Conservation (phyloP, 2,113 vertebrate genomes). For the Engraulis encrasicolus region DNA sequence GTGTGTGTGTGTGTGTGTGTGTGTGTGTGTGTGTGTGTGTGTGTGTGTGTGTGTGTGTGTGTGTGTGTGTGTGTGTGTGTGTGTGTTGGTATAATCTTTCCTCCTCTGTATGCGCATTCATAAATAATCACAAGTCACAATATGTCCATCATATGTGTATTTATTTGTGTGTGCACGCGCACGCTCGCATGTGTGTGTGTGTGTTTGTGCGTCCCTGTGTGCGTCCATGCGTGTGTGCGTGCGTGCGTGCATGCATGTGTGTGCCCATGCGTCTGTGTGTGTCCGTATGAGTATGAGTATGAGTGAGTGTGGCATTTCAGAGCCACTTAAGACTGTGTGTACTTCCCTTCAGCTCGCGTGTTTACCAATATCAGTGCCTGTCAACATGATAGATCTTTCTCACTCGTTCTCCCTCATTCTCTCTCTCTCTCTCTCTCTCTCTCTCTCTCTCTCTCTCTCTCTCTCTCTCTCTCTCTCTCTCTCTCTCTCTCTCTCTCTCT, state of each 20-base stretch:
- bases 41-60: background rate
- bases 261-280: too few species aligned
- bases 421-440: constrained; percentile 34
- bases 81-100: background rate
- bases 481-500: constrained; percentile 20
- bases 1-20: background rate
- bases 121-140: too few species aligned
- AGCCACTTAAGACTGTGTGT: background rate
- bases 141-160: too few species aligned
- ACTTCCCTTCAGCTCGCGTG: background rate
- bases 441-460: constrained; percentile 26
- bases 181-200: background rate
- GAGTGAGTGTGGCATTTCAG: constrained; percentile 11
- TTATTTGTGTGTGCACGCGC: background rate
- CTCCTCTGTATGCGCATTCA: too few species aligned
- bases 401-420: constrained; percentile 19
- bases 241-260: background rate
- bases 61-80: background rate
- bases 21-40: background rate
- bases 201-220: background rate
- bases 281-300: background rate
- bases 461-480: constrained; percentile 30
- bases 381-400: constrained; percentile 47
- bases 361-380: constrained; percentile 58
- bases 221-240: background rate